phyloP scores from a whole-genome alignment of 2,113 vertebrate genomes.

The Riparia riparia region DNA sequence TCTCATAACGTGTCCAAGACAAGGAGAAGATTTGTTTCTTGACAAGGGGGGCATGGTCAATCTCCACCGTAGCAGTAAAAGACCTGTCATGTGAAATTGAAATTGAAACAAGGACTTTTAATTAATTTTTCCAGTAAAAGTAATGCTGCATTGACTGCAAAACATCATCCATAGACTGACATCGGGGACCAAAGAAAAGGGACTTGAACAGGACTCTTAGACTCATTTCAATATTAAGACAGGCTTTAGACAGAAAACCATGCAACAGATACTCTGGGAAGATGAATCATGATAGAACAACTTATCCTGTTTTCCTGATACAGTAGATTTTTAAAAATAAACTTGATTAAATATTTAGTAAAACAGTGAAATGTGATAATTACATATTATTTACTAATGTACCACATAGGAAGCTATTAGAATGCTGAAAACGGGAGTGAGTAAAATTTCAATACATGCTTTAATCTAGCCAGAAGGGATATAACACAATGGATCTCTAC shows the following conservation, averaged over 20 bases:
- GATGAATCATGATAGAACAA: neutral
- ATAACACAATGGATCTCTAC: neutral
- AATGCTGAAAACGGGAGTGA: neutral
- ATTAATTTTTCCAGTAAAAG: neutral
- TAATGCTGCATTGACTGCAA: neutral
- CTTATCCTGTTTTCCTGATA: neutral
- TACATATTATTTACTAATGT: neutral
- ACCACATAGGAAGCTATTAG: neutral
- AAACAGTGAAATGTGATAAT: neutral
- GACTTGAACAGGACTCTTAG: neutral
- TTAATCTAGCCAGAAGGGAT: neutral
- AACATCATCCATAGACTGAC: neutral
- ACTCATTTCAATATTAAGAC: neutral
- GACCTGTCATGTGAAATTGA: fast-evolving
- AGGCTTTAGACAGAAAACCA: neutral
- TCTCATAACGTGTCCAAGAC: neutral
- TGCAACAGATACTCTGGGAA: neutral
- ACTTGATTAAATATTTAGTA: neutral
- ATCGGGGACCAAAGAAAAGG: neutral
- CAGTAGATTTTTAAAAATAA: neutral
- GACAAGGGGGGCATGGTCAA: fast-evolving
- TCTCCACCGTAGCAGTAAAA: neutral
- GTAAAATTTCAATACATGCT: neutral
- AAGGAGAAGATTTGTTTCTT: neutral
- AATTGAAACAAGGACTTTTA: neutral